Conservation (phyloP, 1,140 invertebrate species). For the Hydropsyche tenuis region DNA sequence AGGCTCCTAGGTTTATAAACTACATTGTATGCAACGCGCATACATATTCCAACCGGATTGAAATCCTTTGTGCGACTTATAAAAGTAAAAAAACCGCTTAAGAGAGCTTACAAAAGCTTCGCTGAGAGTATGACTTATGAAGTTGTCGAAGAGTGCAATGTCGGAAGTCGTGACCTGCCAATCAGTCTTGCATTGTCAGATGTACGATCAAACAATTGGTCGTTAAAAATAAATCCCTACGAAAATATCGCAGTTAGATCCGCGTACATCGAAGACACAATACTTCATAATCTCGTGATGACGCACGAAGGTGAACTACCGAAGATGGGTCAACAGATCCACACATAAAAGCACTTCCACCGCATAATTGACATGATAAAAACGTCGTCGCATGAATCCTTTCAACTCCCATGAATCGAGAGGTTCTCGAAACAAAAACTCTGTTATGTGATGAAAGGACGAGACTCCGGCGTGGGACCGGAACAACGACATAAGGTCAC, state of each 20-base stretch:
- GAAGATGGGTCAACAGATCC: too few relatives aligned
- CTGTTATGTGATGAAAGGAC: too few relatives aligned
- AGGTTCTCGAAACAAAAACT: too few relatives aligned
- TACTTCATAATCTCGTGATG: too few relatives aligned
- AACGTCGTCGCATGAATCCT: neutral
- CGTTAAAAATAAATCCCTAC: too few relatives aligned
- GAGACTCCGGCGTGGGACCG: too few relatives aligned
- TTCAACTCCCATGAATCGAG: neutral
- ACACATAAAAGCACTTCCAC: too few relatives aligned
- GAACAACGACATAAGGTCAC: slow-evolving; percentile 4
- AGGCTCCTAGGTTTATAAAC: neutral
- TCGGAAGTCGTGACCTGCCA: slow-evolving; percentile 15
- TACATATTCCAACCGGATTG: neutral
- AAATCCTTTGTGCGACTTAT: neutral
- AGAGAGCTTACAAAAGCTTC: neutral
- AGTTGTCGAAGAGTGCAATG: slow-evolving; percentile 8
- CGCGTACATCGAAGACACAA: too few relatives aligned
- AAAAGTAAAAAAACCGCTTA: neutral
- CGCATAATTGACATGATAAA: too few relatives aligned
- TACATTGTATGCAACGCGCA: neutral
- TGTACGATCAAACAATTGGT: neutral
- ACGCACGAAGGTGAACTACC: too few relatives aligned
- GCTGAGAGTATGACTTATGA: neutral
- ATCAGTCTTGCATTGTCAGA: neutral
- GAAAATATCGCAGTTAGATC: too few relatives aligned